Conservation (phyloP, 2,888 invertebrate genomes). For the Tineola bisselliella region DNA sequence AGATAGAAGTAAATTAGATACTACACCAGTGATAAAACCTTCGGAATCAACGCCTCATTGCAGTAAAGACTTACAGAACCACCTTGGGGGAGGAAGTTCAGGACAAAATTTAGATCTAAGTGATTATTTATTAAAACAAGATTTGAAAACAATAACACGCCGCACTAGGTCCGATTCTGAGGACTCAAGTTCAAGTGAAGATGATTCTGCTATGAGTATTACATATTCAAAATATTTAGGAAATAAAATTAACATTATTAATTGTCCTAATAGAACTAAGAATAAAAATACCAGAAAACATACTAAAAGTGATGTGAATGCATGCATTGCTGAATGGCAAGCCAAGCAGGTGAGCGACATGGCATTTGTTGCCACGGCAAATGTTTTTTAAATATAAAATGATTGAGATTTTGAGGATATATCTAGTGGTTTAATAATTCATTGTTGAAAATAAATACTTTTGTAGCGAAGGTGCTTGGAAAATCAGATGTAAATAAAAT, state of each 20-base stretch:
- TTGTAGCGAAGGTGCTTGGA: too few species aligned
- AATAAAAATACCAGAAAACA: constrained; percentile 11
- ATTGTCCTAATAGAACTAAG: too few species aligned
- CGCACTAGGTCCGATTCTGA: constrained; percentile 24
- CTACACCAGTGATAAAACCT: background rate
- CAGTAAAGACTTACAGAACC: constrained; percentile 1
- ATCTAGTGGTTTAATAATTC: too few species aligned
- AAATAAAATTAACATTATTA: too few species aligned
- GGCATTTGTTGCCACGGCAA: too few species aligned
- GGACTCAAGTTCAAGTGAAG: background rate
- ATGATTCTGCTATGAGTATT: background rate
- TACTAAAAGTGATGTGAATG: constrained; percentile 31
- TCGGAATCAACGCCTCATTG: background rate
- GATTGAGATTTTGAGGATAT: too few species aligned
- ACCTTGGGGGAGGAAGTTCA: constrained; percentile 22
- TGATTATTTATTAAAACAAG: constrained; percentile 47
- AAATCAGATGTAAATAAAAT: too few species aligned
- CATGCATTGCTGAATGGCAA: constrained; percentile 69
- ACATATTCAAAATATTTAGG: background rate
- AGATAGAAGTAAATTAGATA: background rate
- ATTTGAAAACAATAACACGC: constrained; percentile 40
- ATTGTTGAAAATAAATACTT: too few species aligned
- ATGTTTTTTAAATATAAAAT: too few species aligned
- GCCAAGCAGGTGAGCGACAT: constrained; percentile 62
- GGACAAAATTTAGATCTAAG: constrained; percentile 48